Percentiles rank a stretch among this genome's conserved stretches.
Conservation (phyloP, 2,113 vertebrate genomes). For the Prietella phreatophila region DNA sequence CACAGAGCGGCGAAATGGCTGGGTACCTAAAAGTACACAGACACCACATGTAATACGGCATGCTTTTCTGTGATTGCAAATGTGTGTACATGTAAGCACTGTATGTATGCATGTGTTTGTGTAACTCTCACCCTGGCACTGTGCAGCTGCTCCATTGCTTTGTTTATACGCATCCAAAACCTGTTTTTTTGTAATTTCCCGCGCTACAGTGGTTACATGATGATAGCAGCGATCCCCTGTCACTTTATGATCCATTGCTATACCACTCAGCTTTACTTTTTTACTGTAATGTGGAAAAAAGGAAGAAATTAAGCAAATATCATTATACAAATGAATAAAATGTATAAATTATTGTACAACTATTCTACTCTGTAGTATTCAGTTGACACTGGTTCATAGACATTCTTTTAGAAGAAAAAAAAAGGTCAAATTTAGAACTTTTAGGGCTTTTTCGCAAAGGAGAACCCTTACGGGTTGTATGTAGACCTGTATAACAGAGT, state of each 20-base stretch:
- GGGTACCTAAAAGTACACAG: slow-evolving; percentile 53
- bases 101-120: neutral
- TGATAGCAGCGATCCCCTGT: slow-evolving; percentile 74
- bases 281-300: slow-evolving; percentile 64
- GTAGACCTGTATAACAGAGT: neutral
- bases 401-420: neutral
- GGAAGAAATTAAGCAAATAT: neutral
- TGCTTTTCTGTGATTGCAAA: neutral
- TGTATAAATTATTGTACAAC: neutral
- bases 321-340: neutral
- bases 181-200: slow-evolving; percentile 67
- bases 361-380: neutral
- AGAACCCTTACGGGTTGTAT: neutral
- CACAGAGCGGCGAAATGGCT: slow-evolving; percentile 73
- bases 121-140: slow-evolving; percentile 25
- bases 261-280: slow-evolving; percentile 71
- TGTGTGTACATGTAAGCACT: neutral
- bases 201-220: slow-evolving; percentile 70
- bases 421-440: neutral
- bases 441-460: neutral
- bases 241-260: slow-evolving; percentile 73
- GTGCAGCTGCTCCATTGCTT: slow-evolving; percentile 37
- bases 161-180: slow-evolving; percentile 19
- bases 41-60: neutral
- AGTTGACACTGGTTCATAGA: neutral